Conservation (phyloP, 2,888 invertebrate genomes). For the Brachylomia viminalis region DNA sequence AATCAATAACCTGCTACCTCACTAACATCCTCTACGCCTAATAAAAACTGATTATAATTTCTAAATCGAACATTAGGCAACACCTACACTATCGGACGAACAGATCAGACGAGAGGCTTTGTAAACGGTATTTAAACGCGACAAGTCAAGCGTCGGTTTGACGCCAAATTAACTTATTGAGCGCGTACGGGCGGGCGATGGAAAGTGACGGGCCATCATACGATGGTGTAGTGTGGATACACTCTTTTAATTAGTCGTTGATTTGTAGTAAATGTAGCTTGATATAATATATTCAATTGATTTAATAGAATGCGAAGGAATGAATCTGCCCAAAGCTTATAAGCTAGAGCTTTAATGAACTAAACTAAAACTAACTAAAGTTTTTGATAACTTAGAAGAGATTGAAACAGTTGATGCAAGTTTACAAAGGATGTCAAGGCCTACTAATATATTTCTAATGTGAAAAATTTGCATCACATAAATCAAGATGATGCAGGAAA, state of each 20-base stretch:
- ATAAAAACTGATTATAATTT: slow-evolving; percentile 54
- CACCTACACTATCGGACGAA: slow-evolving; percentile 63
- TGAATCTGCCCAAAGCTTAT: background rate
- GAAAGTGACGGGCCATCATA: slow-evolving; percentile 52
- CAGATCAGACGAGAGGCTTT: slow-evolving; percentile 59
- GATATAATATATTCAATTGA: background rate
- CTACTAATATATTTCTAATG: background rate
- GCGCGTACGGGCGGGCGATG: slow-evolving; percentile 66
- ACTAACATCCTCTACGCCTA: slow-evolving; percentile 8
- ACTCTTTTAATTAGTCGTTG: slow-evolving; percentile 45
- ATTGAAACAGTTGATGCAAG: background rate
- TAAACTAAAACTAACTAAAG: background rate
- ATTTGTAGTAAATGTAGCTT: background rate
- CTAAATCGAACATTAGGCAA: slow-evolving; percentile 60
- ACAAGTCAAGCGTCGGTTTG: slow-evolving; percentile 74
- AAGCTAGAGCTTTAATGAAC: background rate
- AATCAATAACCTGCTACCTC: slow-evolving; percentile 14
- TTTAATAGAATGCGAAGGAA: background rate
- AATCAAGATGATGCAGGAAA: background rate
- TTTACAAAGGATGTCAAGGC: no score
- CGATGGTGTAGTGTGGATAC: slow-evolving; percentile 66
- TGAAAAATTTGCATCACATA: background rate
- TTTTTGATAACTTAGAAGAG: background rate
- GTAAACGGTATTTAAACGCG: slow-evolving; percentile 65
- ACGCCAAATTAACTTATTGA: slow-evolving; percentile 83